Base-by-base conservation (phyloP, 2,888 invertebrate genomes). In the Ectemnius cavifrons region DNA sequence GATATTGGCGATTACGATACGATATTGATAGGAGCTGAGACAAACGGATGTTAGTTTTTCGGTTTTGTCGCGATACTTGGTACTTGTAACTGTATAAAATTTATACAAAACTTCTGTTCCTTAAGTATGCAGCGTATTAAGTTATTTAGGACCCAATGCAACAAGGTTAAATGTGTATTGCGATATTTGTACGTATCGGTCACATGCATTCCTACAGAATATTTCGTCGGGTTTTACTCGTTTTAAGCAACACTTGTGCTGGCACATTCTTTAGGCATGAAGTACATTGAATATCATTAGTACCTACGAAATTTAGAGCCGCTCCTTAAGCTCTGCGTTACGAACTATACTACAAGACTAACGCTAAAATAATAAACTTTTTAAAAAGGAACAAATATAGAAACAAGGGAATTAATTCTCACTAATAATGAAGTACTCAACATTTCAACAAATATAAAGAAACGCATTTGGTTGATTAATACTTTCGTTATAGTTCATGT, bases 51-150 rank as follows among this genome's bases (percentile, higher is more conserved):
- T 64, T 63, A 62, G 64, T 47, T 69, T 69, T 75, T n/a, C 60
- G 47, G 46, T 46, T 77, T 20, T 49, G 18, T 63, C 64, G 56
- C 47, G 60, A 65, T 76, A 70, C 23, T 68, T 68, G 67, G 66
- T 70, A 61, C 37, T 70, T 59, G 56, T 62, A 58, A 46, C 47
- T 72, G 72, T 81, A 72, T 70, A 77, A 78, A 75, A 78, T 81
- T 76, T 65, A 74, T 79, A 79, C 71, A 81, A 79, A 81, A 83
- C 73, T 73, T 59, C 67, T 58, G 77, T 74, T 23, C 62, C 62
- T 56, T 46, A 52, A 71, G 56, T 73, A 77, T 72, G 57, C 49
- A 57, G 64, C 59, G 57, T 64, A 67, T 59, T 62, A 66, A 67
- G 16, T 52, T 13, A 14, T 52, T 52, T 14, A 52, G 16, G 52